Percentiles rank a stretch among this genome's conserved stretches.
phyloP scores from a whole-genome alignment of 1,140 invertebrate genomes.

The Potamilus streckersoni region DNA sequence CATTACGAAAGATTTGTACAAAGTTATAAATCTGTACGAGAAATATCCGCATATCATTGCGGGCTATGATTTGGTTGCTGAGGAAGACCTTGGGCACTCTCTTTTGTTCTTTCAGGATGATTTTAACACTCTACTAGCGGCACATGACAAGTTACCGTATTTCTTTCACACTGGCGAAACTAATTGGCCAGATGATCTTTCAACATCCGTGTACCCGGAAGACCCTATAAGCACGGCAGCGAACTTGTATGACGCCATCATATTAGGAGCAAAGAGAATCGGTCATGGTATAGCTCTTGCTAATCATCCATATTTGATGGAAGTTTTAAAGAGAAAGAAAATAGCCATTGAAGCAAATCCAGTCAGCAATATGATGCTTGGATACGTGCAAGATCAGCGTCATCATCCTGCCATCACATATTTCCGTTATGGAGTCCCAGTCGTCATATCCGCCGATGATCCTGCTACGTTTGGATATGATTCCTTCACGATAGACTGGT shows the following conservation, averaged over 20 bases:
- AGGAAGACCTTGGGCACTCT: slow-evolving; percentile 52
- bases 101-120: slow-evolving; percentile 39
- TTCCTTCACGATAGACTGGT: too few species aligned
- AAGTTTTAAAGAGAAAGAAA: too few species aligned
- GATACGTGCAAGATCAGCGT: slow-evolving; percentile 43
- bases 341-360: slow-evolving; percentile 1
- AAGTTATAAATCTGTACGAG: slow-evolving; percentile 17
- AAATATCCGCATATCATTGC: slow-evolving; percentile 45
- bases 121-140: slow-evolving; percentile 22
- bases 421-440: slow-evolving; percentile 43
- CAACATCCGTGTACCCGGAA: slow-evolving; percentile 29
- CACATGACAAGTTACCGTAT: slow-evolving; percentile 19
- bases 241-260: slow-evolving; percentile 46
- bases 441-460: too few species aligned
- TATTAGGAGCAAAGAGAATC: slow-evolving; percentile 39
- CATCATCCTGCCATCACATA: slow-evolving; percentile 47
- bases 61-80: slow-evolving; percentile 49
- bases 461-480: too few species aligned
- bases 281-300: too few species aligned
- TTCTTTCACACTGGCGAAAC: slow-evolving; percentile 35
- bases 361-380: slow-evolving; percentile 48
- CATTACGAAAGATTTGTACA: slow-evolving; percentile 14
- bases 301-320: too few species aligned
- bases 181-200: slow-evolving; percentile 48
- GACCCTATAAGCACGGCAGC: slow-evolving; percentile 39